phyloP scores from a whole-genome alignment of 2,797 vertebrate species.

The Micrastur ruficollis region DNA sequence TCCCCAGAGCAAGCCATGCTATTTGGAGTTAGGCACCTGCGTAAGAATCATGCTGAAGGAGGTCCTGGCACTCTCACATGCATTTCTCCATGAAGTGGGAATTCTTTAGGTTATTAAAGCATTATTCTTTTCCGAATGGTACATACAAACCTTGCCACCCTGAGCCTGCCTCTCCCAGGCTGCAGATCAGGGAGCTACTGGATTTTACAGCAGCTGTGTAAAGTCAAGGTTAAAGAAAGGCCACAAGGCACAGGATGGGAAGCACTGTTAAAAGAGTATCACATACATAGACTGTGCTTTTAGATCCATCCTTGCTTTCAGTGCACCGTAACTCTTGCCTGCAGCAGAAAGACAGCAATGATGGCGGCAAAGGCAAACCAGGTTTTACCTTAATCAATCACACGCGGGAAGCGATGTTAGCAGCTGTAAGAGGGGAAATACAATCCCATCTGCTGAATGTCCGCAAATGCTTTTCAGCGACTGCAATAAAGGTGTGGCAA shows the following conservation, averaged over 20 bases:
- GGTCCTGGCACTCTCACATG: not conserved
- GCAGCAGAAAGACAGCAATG: not conserved
- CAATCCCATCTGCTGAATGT: not conserved
- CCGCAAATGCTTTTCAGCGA: not conserved
- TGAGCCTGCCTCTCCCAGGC: not conserved
- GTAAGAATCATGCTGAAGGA: accelerated
- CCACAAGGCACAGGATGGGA: not conserved
- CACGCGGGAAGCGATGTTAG: not conserved
- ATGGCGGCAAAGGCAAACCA: constrained; percentile 19
- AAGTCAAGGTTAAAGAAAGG: not conserved
- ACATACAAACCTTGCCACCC: not conserved
- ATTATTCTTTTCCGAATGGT: not conserved
- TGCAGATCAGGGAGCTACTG: not conserved
- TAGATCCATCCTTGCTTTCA: not conserved
- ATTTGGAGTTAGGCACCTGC: not conserved
- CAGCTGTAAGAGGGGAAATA: not conserved
- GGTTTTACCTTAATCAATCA: constrained; percentile 52
- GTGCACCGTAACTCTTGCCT: not conserved
- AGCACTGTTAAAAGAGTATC: not conserved
- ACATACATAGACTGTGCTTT: not conserved
- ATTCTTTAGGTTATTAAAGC: not conserved
- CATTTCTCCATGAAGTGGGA: not conserved
- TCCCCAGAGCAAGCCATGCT: not conserved
- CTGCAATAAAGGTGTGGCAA: not conserved
- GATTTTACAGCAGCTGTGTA: not conserved